These are phyloP conservation scores for Craniophora ligustri DNA, from an alignment of 2,888 invertebrate species.

Conservation along the genomic window DNA sequence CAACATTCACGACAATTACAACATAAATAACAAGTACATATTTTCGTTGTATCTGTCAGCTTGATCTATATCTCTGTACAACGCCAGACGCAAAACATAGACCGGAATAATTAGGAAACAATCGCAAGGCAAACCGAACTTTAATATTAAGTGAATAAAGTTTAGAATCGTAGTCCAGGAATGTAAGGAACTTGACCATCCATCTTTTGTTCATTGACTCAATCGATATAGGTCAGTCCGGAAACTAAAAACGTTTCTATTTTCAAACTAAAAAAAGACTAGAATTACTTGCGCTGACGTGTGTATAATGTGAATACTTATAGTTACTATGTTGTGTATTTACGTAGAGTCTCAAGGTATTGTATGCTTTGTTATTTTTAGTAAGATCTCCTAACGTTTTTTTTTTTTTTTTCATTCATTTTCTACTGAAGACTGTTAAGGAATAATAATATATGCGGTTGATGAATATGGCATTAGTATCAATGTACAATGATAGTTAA, in stretches of 20 bases:
- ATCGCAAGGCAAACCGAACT: slow-evolving; percentile 32
- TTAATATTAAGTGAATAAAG: slow-evolving; percentile 24
- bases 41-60: slow-evolving; percentile 47
- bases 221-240: slow-evolving; percentile 76
- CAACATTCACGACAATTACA: slow-evolving; percentile 33
- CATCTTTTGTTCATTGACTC: slow-evolving; percentile 74
- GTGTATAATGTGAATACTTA: no score
- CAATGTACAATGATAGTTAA: no score
- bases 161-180: slow-evolving; percentile 17
- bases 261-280: slow-evolving; percentile 58
- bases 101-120: slow-evolving; percentile 47
- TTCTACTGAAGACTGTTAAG: no score
- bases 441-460: no score
- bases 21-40: slow-evolving; percentile 43
- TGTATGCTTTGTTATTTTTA: no score
- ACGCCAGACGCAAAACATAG: slow-evolving; percentile 46
- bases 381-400: no score
- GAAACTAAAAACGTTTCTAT: slow-evolving; percentile 73
- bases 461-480: no score
- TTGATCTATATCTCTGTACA: slow-evolving; percentile 55
- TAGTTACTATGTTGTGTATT: no score
- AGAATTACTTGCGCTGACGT: slow-evolving; percentile 41
- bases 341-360: no score
- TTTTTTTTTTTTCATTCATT: no score
- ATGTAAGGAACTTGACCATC: slow-evolving; percentile 61